Evolutionary conservation across 2,113 vertebrate genomes (phyloP), one percentile per base, ranked within the genome.

Genomic region (Passer montanus): DNA sequence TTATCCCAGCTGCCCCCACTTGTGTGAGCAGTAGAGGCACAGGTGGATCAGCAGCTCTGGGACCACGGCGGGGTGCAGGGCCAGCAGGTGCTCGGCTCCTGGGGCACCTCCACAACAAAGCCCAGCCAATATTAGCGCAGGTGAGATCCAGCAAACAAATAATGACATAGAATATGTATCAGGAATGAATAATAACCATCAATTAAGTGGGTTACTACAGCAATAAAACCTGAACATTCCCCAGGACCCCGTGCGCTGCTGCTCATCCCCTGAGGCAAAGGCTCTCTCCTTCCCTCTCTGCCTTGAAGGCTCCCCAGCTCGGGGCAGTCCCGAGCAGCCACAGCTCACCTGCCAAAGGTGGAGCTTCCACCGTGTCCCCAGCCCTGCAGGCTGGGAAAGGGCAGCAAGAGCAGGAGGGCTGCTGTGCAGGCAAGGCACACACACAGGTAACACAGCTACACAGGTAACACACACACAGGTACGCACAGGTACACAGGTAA

Each of bases 201-300:
- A 2, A 30, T 47, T 68, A 78, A 5, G 44, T 7, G 21, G 18
- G 50, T 33, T 35, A 58, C 27, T 44, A 20, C 56, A 64, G 39
- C 75, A 84, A 35, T 23, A 33, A 52, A 52, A 46, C 3, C 20
- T 6, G 58, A 67, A 4, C 18, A 2, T 12, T 33, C 17, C 62
- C 37, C 47, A 8, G 3, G 7, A 14, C 33, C 39, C 85, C 73
- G 39, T 70, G 91, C 67, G 66, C 97, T 93, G 97, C 97, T 97
- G 95, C 94, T 97, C 97, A 95, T 95, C 94, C 97, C 96, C 97
- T 89, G 90, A 97, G 96, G 97, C 97, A 96, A 97, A 87, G 55
- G 77, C 96, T 72, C 76, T 56, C 95, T 86, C 83, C 87, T 91
- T 80, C 90, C 93, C 93, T 68, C 93, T 95, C 97, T 84, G 87